Evolutionary conservation across 1,140 invertebrate genomes (phyloP), one percentile per base, ranked within the genome.

Genomic region (Aphis gossypii): DNA sequence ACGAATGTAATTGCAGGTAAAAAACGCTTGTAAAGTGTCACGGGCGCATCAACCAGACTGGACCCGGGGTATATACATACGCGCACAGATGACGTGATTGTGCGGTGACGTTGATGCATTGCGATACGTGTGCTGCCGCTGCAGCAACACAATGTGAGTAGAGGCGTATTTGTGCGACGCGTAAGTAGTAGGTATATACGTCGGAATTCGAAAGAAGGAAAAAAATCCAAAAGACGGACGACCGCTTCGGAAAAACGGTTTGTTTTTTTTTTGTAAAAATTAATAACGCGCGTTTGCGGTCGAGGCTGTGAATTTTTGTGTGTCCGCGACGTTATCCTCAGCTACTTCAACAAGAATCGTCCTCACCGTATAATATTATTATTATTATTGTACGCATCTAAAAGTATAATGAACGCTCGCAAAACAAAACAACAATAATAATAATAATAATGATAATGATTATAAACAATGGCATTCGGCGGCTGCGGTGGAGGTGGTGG

Each of bases 1-100:
- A 76, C 60, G 60, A 76, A 76, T 83, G 90, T 92, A 92, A 92
- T 92, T 92, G 90, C 68, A 92, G 44, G 90, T 25, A 87, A 91
- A 83, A 92, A 92, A 83, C 68, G 76, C 90, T 92, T 92, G 90
- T 92, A 51, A 89, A 92, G 90, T 92, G 90, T 92, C 90, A 92
- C 90, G 68, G 68, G 90, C 90, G 44, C 90, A 92, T 92, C 90
- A 92, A 83, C 68, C 51, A 11, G 87, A 89, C 48, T 48, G 87
- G 87, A 89, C 87, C 76, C 46, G 44, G 30, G n/a, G 60, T 76
- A 76, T 18, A 51, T 11, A 46, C 18, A 76, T 68, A 35, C 30
- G 60, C 60, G 14, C 60, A 18, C 20, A 51, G 90, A 91, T 48
- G 90, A 91, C 41, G 90, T 91, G 90, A 91, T 91, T 46, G 90